phyloP scores from a whole-genome alignment of 2,888 invertebrate species.

The Bombyx huttoni region DNA sequence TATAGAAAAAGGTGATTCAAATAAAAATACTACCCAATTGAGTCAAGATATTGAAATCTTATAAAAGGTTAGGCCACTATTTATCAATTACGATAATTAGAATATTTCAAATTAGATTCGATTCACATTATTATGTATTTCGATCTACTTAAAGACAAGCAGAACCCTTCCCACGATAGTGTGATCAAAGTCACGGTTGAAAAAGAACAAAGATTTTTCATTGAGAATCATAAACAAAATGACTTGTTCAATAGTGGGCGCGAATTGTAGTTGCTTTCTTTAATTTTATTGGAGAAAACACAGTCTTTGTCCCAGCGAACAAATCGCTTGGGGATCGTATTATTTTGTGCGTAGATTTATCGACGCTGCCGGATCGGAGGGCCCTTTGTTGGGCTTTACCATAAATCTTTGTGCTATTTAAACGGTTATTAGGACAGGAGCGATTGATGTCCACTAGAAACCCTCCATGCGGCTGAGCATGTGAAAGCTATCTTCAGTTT shows the following conservation, averaged over 20 bases:
- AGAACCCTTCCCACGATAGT: no score
- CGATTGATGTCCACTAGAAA: slow-evolving; percentile 50
- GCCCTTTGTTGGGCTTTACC: slow-evolving; percentile 62
- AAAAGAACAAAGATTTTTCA: background rate
- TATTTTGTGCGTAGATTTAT: slow-evolving; percentile 68
- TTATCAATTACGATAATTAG: no score
- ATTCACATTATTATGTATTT: no score
- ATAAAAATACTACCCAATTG: no score
- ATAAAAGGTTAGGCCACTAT: no score
- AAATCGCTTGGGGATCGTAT: slow-evolving; percentile 61
- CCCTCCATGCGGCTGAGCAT: slow-evolving; percentile 21
- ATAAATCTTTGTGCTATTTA: slow-evolving; percentile 66
- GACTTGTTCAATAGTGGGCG: background rate
- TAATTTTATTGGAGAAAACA: slow-evolving; percentile 59
- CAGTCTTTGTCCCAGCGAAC: slow-evolving; percentile 56
- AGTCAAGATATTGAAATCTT: no score
- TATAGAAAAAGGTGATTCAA: no score
- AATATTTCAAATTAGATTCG: no score
- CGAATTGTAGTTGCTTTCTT: slow-evolving; percentile 14
- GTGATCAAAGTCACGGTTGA: background rate
- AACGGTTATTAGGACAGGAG: slow-evolving; percentile 63
- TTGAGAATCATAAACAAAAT: background rate
- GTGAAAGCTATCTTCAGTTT: background rate
- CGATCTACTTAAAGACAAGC: no score
- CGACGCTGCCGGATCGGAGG: slow-evolving; percentile 48